These are phyloP conservation scores for Morone chrysops DNA, from an alignment of 2,113 vertebrate genomes.

Conservation along the genomic window DNA sequence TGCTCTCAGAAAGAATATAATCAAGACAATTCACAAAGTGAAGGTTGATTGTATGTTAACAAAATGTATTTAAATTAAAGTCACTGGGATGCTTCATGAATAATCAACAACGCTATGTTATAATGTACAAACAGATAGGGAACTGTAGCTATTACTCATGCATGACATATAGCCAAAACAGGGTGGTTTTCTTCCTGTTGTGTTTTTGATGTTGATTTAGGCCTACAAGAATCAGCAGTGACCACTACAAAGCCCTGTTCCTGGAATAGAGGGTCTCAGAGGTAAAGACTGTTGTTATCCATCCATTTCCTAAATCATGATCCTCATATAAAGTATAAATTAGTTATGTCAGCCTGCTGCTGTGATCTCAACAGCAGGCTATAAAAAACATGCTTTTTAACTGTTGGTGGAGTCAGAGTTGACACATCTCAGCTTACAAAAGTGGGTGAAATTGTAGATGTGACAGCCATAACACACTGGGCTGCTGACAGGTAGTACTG, in stretches of 20 bases:
- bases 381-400: neutral
- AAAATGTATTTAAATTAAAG: neutral
- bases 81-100: neutral
- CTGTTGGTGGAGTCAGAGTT: conserved; percentile 15
- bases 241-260: neutral
- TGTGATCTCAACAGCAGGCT: conserved; percentile 17
- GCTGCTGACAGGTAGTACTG: conserved; percentile 17
- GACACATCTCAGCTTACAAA: conserved; percentile 25
- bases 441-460: conserved; percentile 44
- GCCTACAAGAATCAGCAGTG: neutral
- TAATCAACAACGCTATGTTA: neutral
- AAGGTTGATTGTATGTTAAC: neutral
- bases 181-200: neutral
- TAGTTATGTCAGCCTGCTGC: neutral
- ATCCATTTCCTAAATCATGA: neutral
- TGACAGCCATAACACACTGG: conserved; percentile 2
- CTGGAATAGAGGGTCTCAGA: neutral
- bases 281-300: neutral
- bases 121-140: neutral
- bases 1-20: conserved; percentile 41
- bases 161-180: neutral
- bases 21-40: neutral
- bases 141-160: neutral
- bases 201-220: neutral
- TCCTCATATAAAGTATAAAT: neutral